These are phyloP conservation scores for Albula goreensis DNA, from an alignment of 2,113 vertebrate species.

Conservation along the genomic window DNA sequence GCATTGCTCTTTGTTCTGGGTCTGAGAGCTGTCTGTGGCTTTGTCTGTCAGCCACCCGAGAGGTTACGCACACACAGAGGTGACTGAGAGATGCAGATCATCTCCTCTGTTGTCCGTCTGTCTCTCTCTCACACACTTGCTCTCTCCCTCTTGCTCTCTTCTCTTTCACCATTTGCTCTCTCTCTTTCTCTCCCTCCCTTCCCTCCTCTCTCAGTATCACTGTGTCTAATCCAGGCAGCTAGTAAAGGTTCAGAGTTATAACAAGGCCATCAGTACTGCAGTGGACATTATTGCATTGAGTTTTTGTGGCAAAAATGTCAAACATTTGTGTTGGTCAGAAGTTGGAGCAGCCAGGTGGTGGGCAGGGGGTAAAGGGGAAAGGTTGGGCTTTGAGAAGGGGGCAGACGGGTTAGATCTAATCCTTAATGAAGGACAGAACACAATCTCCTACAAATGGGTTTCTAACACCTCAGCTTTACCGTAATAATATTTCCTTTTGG, in stretches of 20 bases:
- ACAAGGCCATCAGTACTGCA: background rate
- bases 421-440: background rate
- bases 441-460: constrained; percentile 21
- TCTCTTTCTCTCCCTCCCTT: constrained; percentile 23
- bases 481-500: constrained; percentile 27
- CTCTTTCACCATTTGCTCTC: background rate
- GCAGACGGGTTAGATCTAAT: background rate
- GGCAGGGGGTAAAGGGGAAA: background rate
- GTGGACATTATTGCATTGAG: background rate
- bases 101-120: background rate
- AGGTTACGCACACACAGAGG: background rate
- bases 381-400: background rate
- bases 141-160: constrained; percentile 12
- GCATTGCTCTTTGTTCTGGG: constrained; percentile 25
- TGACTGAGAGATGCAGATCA: constrained; percentile 14
- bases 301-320: constrained; percentile 8
- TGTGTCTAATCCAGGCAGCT: background rate
- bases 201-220: constrained; percentile 27
- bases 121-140: constrained; percentile 33
- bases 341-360: background rate
- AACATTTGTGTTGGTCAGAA: background rate
- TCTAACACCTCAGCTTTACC: constrained; percentile 14
- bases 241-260: background rate
- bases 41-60: constrained; percentile 5
- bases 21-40: background rate